These are phyloP conservation scores for Actinostola sp. DNA, from an alignment of 92 coral and sea anemone species.

Conservation along the genomic window DNA sequence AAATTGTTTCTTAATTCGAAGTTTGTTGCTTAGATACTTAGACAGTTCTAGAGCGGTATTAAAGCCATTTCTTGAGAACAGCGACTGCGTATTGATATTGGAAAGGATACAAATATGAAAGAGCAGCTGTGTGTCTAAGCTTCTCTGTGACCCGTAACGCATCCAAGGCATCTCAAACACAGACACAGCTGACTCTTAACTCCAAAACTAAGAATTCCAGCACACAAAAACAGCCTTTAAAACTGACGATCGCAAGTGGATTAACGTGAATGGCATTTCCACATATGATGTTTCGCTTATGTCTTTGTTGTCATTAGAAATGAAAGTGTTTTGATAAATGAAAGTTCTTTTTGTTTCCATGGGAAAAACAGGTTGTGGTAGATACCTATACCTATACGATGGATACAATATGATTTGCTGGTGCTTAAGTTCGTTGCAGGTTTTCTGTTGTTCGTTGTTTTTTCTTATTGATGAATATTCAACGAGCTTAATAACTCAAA, in stretches of 20 bases:
- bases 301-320: neutral
- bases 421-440: slow-evolving; percentile 26
- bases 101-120: neutral
- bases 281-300: slow-evolving; percentile 6
- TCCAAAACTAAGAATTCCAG: slow-evolving; percentile 25
- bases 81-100: slow-evolving; percentile 10
- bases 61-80: neutral
- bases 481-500: slow-evolving; percentile 15
- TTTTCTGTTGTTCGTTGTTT: slow-evolving; percentile 38
- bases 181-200: slow-evolving; percentile 32
- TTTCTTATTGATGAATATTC: slow-evolving; percentile 39
- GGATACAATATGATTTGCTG: slow-evolving; percentile 19
- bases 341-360: slow-evolving; percentile 14
- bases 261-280: neutral
- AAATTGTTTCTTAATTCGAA: neutral
- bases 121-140: slow-evolving; percentile 23
- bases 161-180: too few relatives aligned
- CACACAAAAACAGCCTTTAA: slow-evolving; percentile 11
- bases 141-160: slow-evolving; percentile 37
- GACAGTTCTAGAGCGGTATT: neutral
- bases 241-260: neutral
- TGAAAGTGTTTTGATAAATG: slow-evolving; percentile 27
- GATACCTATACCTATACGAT: slow-evolving; percentile 19
- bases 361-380: slow-evolving; percentile 23
- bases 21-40: slow-evolving; percentile 15